Percentiles rank a stretch among this genome's conserved stretches.
Evolutionary conservation across 2,113 vertebrate species (phyloP).

Genomic region (Channa maculata): DNA sequence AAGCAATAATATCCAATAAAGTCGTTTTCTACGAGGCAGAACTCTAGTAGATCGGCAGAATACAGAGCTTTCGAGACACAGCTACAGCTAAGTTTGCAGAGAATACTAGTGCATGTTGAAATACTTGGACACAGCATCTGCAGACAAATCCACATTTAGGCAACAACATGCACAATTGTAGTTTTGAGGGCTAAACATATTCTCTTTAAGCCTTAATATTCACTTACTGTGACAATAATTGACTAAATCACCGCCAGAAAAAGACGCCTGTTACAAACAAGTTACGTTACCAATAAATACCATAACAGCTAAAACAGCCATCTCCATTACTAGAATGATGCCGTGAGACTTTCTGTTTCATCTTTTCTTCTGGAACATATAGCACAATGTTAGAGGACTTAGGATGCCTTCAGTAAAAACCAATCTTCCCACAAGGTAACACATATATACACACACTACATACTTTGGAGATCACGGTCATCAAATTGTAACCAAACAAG

Average conservation of each 20-base stretch:
- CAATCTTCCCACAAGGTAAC: conserved; percentile 5
- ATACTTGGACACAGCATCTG: background rate
- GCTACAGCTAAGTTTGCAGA: background rate
- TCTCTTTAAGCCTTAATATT: background rate
- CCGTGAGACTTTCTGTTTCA: background rate
- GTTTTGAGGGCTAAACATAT: conserved; percentile 2
- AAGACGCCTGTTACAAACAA: conserved; percentile 5
- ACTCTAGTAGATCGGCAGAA: background rate
- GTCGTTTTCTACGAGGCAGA: background rate
- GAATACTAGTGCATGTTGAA: background rate
- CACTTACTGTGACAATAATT: conserved; percentile 7
- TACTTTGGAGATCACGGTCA: conserved; percentile 41
- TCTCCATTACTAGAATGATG: background rate
- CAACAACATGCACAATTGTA: background rate
- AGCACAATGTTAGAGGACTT: background rate
- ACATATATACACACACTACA: conserved; percentile 10
- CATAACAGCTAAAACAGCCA: background rate
- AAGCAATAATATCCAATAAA: conserved; percentile 11
- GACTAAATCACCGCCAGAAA: conserved; percentile 17
- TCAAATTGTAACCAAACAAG: conserved; percentile 27
- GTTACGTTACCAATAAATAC: conserved; percentile 7
- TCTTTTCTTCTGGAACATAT: conserved; percentile 1
- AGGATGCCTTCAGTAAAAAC: conserved; percentile 1
- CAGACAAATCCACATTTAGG: conserved; percentile 16
- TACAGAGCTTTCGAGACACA: background rate